Percentiles rank a stretch among this genome's conserved stretches.
phyloP scores from a whole-genome alignment of 2,113 vertebrate genomes.

The Pelobates fuscus region DNA sequence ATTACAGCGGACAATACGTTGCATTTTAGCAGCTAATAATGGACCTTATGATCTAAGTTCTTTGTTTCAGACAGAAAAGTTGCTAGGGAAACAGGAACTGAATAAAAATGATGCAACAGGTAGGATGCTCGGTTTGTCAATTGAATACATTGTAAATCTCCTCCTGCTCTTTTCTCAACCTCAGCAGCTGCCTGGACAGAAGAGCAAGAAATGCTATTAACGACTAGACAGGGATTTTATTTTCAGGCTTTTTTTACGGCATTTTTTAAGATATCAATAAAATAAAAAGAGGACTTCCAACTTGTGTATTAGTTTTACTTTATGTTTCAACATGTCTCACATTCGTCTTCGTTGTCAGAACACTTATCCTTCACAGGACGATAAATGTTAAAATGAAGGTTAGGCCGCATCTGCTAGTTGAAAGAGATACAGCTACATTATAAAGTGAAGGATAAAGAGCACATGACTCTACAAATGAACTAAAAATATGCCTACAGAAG shows the following conservation, averaged over 20 bases:
- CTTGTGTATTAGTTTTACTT: slow-evolving; percentile 4
- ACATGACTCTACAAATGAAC: too few relatives aligned
- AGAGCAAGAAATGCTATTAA: slow-evolving; percentile 8
- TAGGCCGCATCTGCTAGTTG: not conserved
- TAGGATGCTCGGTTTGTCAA: slow-evolving; percentile 23
- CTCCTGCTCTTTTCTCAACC: slow-evolving; percentile 46
- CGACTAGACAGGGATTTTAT: slow-evolving; percentile 2
- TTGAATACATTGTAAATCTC: slow-evolving; percentile 56
- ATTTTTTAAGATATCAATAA: slow-evolving; percentile 12
- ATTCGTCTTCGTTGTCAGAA: not conserved
- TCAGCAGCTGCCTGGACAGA: slow-evolving; percentile 45
- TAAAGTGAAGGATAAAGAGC: not conserved
- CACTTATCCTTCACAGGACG: not conserved
- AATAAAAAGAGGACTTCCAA: not conserved
- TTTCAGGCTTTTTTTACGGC: not conserved
- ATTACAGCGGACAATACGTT: slow-evolving; percentile 1
- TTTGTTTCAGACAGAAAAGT: slow-evolving; percentile 58
- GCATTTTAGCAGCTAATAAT: slow-evolving; percentile 59
- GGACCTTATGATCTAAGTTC: slow-evolving; percentile 57
- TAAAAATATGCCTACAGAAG: too few relatives aligned
- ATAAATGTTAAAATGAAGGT: slow-evolving; percentile 23
- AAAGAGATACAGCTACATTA: not conserved
- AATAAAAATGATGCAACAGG: slow-evolving; percentile 60
- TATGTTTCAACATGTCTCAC: not conserved
- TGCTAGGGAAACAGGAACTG: slow-evolving; percentile 62